Evolutionary conservation across 2,113 vertebrate species (phyloP).

Genomic region (Crotalus tigris): DNA sequence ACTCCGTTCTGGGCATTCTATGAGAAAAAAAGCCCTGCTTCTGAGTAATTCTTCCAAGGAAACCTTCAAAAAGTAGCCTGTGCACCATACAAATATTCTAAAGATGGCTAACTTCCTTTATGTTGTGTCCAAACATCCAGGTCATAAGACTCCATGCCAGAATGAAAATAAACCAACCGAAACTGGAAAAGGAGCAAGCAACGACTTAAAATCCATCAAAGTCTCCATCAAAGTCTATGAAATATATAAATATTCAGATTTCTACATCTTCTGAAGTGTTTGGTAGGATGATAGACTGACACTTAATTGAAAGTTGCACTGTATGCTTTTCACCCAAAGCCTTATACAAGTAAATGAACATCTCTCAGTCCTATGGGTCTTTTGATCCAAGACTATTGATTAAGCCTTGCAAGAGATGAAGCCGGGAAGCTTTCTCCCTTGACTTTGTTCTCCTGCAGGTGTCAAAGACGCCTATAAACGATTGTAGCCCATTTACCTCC

Average conservation of each 20-base stretch:
- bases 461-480: slow-evolving; percentile 29
- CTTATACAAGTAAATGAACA: slow-evolving; percentile 31
- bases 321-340: slow-evolving; percentile 24
- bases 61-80: slow-evolving; percentile 5
- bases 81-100: background rate
- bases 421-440: slow-evolving; percentile 19
- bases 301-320: slow-evolving; percentile 40
- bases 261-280: slow-evolving; percentile 19
- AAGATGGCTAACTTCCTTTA: slow-evolving; percentile 22
- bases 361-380: slow-evolving; percentile 27
- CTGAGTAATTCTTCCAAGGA: slow-evolving; percentile 28
- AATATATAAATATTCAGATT: background rate
- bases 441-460: slow-evolving; percentile 35
- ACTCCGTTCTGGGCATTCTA: no score
- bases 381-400: slow-evolving; percentile 47
- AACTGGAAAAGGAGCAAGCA: slow-evolving; percentile 21
- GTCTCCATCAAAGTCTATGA: slow-evolving; percentile 27
- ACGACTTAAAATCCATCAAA: slow-evolving; percentile 34
- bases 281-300: slow-evolving; percentile 5
- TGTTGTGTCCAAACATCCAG: background rate
- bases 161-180: background rate
- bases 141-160: slow-evolving; percentile 19
- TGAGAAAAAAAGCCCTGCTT: no score
- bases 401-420: slow-evolving; percentile 20
- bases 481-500: slow-evolving; percentile 44